Evolutionary conservation across 2,797 vertebrate species (phyloP), one percentile per base, ranked within the genome.

Genomic region (Poecilia picta): DNA sequence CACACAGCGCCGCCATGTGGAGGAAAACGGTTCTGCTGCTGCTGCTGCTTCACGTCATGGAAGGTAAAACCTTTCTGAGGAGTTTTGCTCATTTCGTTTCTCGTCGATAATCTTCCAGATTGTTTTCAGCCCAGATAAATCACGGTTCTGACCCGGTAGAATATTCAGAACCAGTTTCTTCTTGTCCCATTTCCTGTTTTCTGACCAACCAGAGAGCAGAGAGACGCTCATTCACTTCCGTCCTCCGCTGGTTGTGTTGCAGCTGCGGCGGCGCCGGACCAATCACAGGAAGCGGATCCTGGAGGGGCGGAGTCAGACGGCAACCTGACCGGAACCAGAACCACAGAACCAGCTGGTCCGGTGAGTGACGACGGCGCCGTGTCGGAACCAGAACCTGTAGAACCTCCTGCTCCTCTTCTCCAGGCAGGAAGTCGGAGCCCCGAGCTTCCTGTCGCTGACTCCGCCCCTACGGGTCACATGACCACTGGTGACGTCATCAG

Each of bases 251-350:
- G 46, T 28, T 68, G 10, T 23, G 18, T 81, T 86, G 82, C 94
- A 97, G 97, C 94, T 89, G 94, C 80, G 84, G 86, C 83, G 47
- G 90, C 94, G n/a, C 95, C 41, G 51, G 91, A 97, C 84, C 80
- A 89, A 75, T 97, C 92, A 25, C 93, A 94, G 74, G 83, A 74
- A 0, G 92, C 87, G 75, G 89, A 43, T 84, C 73, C 81, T 83
- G 76, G 71, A 66, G 47, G 6, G 47, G 36, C 59, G 41, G 33
- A 7, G 1, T 64, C 79, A 2, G 82, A 85, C 31, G 84, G 59
- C 68, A 83, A 79, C 47, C 5, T 12, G 13, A 68, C 76, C 62
- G 81, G 76, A 59, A 83, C 72, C 46, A 80, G 74, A 51, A 47
- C 71, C 74, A 11, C 4, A 51, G 81, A 73, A 20, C 78, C 80